Evolutionary conservation across 2,797 vertebrate genomes (phyloP).

Genomic region (Acanthopagrus latus): DNA sequence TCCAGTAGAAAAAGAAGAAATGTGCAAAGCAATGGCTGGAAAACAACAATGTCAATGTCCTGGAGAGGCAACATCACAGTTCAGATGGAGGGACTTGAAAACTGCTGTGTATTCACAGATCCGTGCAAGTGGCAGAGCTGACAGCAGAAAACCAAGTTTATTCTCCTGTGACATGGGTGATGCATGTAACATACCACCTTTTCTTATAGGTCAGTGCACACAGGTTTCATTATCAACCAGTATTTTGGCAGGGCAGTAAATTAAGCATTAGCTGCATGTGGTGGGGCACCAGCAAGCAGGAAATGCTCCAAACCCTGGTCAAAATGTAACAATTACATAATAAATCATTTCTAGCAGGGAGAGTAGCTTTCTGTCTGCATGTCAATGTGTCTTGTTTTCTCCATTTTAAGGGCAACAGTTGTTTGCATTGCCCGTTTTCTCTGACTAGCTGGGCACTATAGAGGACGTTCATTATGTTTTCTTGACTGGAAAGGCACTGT

Average conservation of each 20-base stretch:
- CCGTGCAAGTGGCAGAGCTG: not conserved
- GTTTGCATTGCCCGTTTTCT: no score
- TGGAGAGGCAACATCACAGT: constrained; percentile 13
- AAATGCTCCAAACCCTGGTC: not conserved
- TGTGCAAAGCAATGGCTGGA: not conserved
- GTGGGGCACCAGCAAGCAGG: not conserved
- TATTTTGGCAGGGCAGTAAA: not conserved
- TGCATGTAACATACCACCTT: not conserved
- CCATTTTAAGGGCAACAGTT: no score
- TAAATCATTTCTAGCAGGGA: no score
- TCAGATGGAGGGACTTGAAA: constrained; percentile 17
- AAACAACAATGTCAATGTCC: not conserved
- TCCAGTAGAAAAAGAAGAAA: not conserved
- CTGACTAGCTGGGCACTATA: no score
- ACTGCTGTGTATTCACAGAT: not conserved
- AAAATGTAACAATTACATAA: no score
- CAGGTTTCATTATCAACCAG: not conserved
- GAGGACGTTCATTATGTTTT: no score
- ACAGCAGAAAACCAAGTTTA: constrained; percentile 1
- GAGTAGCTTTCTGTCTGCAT: no score
- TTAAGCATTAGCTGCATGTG: not conserved
- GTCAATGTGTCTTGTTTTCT: no score
- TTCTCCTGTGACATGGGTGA: constrained; percentile 14
- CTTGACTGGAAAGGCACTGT: no score
- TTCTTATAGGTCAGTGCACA: not conserved